A percentile compares a stretch with the other conserved stretches of the same genome.
phyloP scores from a whole-genome alignment of 2,797 vertebrate species.

The Tragelaphus oryx region DNA sequence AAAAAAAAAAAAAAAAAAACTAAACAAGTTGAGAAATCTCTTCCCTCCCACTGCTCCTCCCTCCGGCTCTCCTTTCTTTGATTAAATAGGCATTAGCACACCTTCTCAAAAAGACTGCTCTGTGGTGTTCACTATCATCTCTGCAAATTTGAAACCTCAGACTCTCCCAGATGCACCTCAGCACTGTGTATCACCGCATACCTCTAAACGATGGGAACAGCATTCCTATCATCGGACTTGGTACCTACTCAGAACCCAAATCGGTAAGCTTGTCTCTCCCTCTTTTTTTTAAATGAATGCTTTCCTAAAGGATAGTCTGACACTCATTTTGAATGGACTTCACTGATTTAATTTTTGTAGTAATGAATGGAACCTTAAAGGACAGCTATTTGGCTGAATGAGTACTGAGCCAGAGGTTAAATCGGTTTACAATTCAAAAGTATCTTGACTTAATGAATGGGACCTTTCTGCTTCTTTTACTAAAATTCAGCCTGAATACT shows the following conservation, averaged over 20 bases:
- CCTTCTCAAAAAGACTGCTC: background rate
- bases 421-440: background rate
- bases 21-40: conserved; percentile 39
- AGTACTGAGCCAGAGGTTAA: background rate
- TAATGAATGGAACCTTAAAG: background rate
- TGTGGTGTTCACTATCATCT: background rate
- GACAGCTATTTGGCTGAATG: background rate
- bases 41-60: conserved; percentile 39
- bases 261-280: conserved; percentile 79
- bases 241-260: conserved; percentile 86
- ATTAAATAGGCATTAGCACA: background rate
- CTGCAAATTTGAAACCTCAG: background rate
- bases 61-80: background rate
- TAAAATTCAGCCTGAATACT: background rate
- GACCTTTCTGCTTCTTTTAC: background rate
- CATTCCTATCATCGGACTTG: conserved; percentile 91
- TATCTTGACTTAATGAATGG: background rate
- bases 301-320: background rate
- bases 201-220: conserved; percentile 88
- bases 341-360: background rate
- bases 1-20: background rate
- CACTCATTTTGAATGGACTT: background rate
- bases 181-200: conserved; percentile 82
- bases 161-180: conserved; percentile 80
- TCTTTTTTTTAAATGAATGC: background rate